These are phyloP conservation scores for Nibea albiflora DNA, from an alignment of 2,113 vertebrate genomes.

Conservation along the genomic window DNA sequence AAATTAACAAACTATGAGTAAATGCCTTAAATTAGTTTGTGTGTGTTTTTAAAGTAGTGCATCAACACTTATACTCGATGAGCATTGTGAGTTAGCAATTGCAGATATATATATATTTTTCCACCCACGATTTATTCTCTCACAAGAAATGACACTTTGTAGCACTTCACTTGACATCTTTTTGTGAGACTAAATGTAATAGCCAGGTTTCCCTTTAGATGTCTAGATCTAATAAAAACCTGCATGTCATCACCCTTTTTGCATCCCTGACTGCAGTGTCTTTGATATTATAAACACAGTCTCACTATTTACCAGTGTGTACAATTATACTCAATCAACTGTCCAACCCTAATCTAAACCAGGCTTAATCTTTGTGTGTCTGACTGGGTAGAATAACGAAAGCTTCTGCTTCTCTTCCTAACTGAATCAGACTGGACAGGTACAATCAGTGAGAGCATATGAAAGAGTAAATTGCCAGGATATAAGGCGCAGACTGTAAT, in stretches of 20 bases:
- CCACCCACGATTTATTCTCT: background rate
- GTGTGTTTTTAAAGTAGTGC: background rate
- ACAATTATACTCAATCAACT: background rate
- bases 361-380: conserved; percentile 23
- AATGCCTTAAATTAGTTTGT: background rate
- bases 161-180: background rate
- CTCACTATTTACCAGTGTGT: background rate
- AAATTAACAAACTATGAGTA: background rate
- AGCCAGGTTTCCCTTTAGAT: background rate
- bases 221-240: background rate
- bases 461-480: conserved; percentile 52
- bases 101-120: background rate
- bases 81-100: background rate
- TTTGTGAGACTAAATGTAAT: background rate
- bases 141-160: background rate
- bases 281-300: conserved; percentile 6
- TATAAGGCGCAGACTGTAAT: conserved; percentile 61
- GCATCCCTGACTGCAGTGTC: background rate
- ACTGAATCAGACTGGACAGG: conserved; percentile 39
- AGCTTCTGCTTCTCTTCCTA: conserved; percentile 20
- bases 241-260: background rate
- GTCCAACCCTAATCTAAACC: background rate
- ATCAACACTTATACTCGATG: background rate
- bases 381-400: background rate
- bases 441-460: conserved; percentile 41